Conservation (phyloP, 2,888 invertebrate species). For the Cryptocheilus praepositus region DNA sequence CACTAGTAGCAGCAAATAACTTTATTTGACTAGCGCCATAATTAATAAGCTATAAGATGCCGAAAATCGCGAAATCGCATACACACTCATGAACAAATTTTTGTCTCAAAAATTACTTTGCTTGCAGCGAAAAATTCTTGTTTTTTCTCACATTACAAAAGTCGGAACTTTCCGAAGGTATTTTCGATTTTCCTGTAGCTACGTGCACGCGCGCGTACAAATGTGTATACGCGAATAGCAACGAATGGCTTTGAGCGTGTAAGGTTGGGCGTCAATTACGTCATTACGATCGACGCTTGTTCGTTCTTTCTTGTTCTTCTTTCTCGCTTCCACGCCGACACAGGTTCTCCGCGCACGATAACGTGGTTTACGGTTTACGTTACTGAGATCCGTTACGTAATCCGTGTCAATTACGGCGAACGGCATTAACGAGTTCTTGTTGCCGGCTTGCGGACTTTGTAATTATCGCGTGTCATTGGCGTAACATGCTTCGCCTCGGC, state of each 20-base stretch:
- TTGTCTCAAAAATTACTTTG: no score
- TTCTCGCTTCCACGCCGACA: neutral
- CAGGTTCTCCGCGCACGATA: neutral
- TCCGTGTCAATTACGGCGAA: neutral
- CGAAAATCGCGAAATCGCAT: no score
- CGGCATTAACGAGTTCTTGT: constrained; percentile 3
- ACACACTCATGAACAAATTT: no score
- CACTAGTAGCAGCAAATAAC: no score
- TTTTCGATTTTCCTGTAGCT: no score
- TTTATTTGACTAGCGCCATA: no score
- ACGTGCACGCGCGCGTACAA: no score
- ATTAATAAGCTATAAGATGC: no score
- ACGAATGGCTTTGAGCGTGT: neutral
- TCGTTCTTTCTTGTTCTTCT: neutral
- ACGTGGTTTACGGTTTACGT: neutral
- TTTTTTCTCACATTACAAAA: no score
- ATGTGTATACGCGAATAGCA: neutral
- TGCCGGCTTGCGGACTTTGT: neutral
- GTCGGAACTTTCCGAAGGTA: no score
- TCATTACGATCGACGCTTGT: neutral
- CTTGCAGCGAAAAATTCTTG: no score
- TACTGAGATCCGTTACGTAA: neutral
- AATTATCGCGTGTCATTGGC: constrained; percentile 3
- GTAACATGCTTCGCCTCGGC: neutral
- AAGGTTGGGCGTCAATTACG: neutral